Evolutionary conservation across 2,797 vertebrate species (phyloP), one percentile per base, ranked within the genome.

Genomic region (Mus minutoides): DNA sequence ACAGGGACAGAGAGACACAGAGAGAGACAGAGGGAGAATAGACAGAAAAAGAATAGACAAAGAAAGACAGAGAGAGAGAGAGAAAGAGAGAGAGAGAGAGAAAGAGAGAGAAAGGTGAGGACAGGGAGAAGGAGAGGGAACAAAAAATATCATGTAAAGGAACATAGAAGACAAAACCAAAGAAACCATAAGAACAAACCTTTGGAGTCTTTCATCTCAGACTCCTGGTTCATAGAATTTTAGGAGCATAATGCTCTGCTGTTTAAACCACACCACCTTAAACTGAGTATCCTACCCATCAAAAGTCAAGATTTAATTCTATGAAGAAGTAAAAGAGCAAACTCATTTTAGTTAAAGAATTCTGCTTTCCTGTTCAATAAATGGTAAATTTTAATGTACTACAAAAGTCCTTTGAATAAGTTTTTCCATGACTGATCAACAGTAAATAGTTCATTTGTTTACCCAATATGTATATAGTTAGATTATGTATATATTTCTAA

Each of bases 81-180:
- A 34, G 12, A 16, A 0, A n/a, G 6, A 69, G 5, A 69, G 0
- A 69, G 13, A 69, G 2, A 69, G 67, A n/a, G 2, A 62, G 5
- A n/a, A 34, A 69, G 3, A 69, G 19, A 69, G 34, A 17, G 64
- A 17, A 69, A n/a, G 16, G 16, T n/a, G 14, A 69, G 31, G 34
- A 69, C 34, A 69, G 67, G 3, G 34, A 31, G 29, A 67, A 13
- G 5, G 64, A 40, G 2, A 77, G 43, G 43, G 2, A 64, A 46
- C 9, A 84, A 84, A n/a, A 46, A 46, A 46, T 64, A 52, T 14
- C 12, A 22, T 22, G 29, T 12, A 64, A 64, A 46, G 1, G 0
- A 54, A 21, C 13, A 52, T 52, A 69, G 12, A 69, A 14, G 19
- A 54, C 49, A 54, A n/a, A 71, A 16, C 49, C 4, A 71, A 29